Conservation (phyloP, 2,113 vertebrate genomes). For the Bubalus kerabau region DNA sequence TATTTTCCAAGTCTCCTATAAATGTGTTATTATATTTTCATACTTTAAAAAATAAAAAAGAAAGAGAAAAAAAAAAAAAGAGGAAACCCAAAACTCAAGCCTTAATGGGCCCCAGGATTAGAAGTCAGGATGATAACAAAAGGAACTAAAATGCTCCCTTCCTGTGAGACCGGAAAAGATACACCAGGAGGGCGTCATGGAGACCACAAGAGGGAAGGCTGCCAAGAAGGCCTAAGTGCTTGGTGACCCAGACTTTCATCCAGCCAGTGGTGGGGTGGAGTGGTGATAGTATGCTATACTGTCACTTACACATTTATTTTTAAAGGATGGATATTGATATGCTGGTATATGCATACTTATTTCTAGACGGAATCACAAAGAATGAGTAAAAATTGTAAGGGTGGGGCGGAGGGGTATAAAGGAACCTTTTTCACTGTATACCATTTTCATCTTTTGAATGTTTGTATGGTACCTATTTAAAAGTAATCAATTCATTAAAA, state of each 20-base stretch:
- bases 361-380: background rate
- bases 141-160: background rate
- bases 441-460: background rate
- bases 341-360: background rate
- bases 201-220: background rate
- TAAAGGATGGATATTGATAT: background rate
- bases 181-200: background rate
- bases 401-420: background rate
- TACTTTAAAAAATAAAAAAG: background rate
- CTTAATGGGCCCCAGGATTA: background rate
- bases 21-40: background rate
- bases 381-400: background rate
- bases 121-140: background rate
- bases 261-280: background rate
- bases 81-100: background rate
- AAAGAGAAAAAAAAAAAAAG: background rate
- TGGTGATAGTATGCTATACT: no score
- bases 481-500: background rate
- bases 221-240: background rate
- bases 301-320: background rate
- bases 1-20: background rate
- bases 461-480: background rate
- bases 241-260: background rate
- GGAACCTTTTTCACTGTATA: background rate
- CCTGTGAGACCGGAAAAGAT: background rate